phyloP scores from a whole-genome alignment of 2,113 vertebrate species.

The Diadophis punctatus region DNA sequence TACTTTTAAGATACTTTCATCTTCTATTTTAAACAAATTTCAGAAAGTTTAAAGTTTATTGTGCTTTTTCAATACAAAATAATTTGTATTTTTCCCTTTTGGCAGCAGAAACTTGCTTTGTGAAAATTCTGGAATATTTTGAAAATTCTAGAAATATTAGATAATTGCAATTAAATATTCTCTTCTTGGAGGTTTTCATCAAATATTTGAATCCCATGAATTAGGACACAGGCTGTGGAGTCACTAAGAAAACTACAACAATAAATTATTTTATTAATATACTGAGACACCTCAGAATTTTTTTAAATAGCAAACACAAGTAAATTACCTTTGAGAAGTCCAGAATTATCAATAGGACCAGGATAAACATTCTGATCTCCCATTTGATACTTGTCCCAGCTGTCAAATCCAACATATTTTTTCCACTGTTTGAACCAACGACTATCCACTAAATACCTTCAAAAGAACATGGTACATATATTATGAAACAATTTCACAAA shows the following conservation, averaged over 20 bases:
- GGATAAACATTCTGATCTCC: constrained; percentile 98
- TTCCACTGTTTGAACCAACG: constrained; percentile 99
- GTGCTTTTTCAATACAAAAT: background rate
- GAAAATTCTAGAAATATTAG: background rate
- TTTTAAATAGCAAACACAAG: constrained; percentile 11
- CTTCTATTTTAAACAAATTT: background rate
- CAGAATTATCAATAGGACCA: constrained; percentile 95
- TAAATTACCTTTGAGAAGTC: constrained; percentile 91
- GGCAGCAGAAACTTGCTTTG: background rate
- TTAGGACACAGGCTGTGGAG: background rate
- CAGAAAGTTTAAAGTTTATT: background rate
- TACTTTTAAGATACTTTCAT: background rate
- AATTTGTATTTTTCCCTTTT: background rate
- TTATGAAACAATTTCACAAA: background rate
- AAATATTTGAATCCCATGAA: background rate
- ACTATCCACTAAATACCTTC: constrained; percentile 96
- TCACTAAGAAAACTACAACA: background rate
- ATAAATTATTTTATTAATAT: constrained; percentile 19
- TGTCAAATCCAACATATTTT: constrained; percentile 99
- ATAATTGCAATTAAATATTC: background rate
- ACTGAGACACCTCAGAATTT: background rate
- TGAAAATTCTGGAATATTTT: background rate
- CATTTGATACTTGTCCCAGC: constrained; percentile 99
- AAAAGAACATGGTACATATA: constrained; percentile 36
- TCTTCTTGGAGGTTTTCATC: background rate